Evolutionary conservation across 2,888 invertebrate species (phyloP), one percentile per base, ranked within the genome.

Genomic region (Zaprionus obscuricornis): DNA sequence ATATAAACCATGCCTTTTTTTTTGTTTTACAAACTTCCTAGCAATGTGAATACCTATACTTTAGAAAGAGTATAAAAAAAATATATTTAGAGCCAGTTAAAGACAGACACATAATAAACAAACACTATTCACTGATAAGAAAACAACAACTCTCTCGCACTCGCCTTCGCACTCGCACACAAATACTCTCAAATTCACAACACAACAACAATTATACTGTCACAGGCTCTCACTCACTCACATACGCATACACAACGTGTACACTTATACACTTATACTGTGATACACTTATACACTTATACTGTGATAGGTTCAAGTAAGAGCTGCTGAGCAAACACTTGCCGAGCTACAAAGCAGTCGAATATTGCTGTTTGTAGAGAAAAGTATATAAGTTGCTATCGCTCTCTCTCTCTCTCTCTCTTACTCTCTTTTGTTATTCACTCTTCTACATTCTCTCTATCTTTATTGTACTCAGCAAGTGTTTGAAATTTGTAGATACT

Each of bases 81-180:
- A 65, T 58, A 50, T 55, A 73, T n/a, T n/a, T n/a, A 42, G 10
- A 16, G 55, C 13, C 37, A 20, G 43, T 16, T n/a, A 36, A 26
- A 50, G 55, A 46, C 39, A 42, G 42, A 45, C 66, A 50, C 37
- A 76, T 62, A 64, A 54, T 59, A 63, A 63, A 54, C 57, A 63
- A 63, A 76, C 86, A 82, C 86, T 86, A 81, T 84, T 84, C 84
- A 81, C 82, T 82, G 82, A 82, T 82, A 82, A 86, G 77, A 66
- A 54, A 51, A 34, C 58, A 62, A 52, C 68, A 43, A 49, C 45
- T 8, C 2, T 8, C 13, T 14, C 33, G 5, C 11, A n/a, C n/a
- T n/a, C n/a, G n/a, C n/a, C n/a, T n/a, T n/a, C n/a, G n/a, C n/a
- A n/a, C n/a, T n/a, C n/a, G n/a, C n/a, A n/a, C n/a, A n/a, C n/a